Conservation (phyloP, 2,888 invertebrate species). For the Cheiracanthium punctorium region DNA sequence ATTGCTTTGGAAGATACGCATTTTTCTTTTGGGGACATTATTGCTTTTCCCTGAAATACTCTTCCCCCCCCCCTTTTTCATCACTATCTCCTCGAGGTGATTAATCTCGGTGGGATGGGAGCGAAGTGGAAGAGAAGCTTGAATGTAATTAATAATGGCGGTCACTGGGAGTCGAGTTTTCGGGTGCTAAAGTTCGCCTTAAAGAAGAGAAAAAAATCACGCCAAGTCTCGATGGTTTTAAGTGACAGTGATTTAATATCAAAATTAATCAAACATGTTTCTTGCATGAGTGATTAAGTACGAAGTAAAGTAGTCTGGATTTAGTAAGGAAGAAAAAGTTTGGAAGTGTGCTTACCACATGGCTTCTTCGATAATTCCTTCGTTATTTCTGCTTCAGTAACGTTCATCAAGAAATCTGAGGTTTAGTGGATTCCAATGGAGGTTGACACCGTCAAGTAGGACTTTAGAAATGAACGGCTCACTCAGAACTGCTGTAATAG, state of each 20-base stretch:
- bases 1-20: constrained; percentile 9
- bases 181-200: background rate
- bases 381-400: too few relatives aligned
- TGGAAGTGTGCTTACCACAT: too few relatives aligned
- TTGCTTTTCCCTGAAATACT: background rate
- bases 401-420: too few relatives aligned
- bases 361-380: too few relatives aligned
- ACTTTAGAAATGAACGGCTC: too few relatives aligned
- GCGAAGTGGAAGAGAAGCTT: background rate
- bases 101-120: background rate
- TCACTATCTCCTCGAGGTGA: constrained; percentile 14
- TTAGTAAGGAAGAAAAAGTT: too few relatives aligned
- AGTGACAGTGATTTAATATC: background rate
- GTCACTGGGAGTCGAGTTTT: background rate
- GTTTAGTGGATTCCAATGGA: too few relatives aligned
- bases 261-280: background rate
- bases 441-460: too few relatives aligned
- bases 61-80: constrained; percentile 8
- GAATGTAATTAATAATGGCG: constrained; percentile 12
- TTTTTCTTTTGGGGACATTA: background rate
- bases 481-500: too few relatives aligned
- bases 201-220: too few relatives aligned
- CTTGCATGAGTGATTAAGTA: background rate
- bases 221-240: background rate
- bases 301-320: background rate